These are phyloP conservation scores for Cephus nigrinus DNA, from an alignment of 2,888 invertebrate species.

Conservation along the genomic window DNA sequence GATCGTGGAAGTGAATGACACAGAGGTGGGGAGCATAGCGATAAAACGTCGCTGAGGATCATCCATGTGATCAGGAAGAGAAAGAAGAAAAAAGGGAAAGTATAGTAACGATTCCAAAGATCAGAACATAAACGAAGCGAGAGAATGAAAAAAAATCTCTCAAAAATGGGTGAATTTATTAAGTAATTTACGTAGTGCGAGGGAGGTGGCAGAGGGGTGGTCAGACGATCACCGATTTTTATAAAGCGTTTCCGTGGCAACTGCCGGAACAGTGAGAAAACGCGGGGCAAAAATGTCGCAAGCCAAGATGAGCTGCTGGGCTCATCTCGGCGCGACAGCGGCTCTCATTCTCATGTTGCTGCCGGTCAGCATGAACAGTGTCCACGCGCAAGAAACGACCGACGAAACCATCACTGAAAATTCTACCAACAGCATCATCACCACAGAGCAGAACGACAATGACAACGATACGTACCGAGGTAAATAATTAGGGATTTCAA, in stretches of 20 bases:
- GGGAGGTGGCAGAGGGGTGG: background rate
- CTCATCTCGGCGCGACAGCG: slow-evolving; percentile 39
- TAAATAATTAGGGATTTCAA: slow-evolving; percentile 40
- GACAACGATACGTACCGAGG: slow-evolving; percentile 49
- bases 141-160: slow-evolving; percentile 5
- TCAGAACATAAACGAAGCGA: slow-evolving; percentile 10
- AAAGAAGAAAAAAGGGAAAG: slow-evolving; percentile 11
- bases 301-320: slow-evolving; percentile 45
- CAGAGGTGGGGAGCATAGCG: slow-evolving; percentile 16
- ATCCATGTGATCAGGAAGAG: slow-evolving; percentile 13
- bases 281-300: slow-evolving; percentile 49
- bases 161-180: slow-evolving; percentile 42
- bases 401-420: slow-evolving; percentile 24
- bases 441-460: slow-evolving; percentile 22
- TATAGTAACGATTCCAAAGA: slow-evolving; percentile 22
- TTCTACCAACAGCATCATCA: slow-evolving; percentile 31
- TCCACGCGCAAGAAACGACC: slow-evolving; percentile 24
- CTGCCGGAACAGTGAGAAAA: slow-evolving; percentile 6
- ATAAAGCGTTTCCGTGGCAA: background rate
- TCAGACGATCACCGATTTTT: background rate
- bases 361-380: slow-evolving; percentile 27
- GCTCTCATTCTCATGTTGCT: slow-evolving; percentile 33
- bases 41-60: slow-evolving; percentile 9
- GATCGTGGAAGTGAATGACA: slow-evolving; percentile 17
- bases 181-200: slow-evolving; percentile 28